Percentiles rank a stretch among this genome's conserved stretches.
Evolutionary conservation across 1,140 invertebrate genomes (phyloP).

Genomic region (Platorchestia sp.): DNA sequence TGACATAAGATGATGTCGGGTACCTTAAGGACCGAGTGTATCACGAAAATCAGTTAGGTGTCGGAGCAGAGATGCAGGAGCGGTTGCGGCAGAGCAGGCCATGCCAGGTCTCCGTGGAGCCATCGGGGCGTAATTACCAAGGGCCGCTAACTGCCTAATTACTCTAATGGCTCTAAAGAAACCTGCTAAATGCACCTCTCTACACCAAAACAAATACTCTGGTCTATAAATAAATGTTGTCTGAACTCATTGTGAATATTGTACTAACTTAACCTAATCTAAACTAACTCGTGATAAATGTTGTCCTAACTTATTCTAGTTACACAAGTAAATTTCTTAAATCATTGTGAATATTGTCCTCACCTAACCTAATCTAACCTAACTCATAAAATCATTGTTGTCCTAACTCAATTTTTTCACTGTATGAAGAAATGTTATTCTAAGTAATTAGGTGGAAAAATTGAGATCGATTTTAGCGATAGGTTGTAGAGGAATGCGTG

Average conservation of each 20-base stretch:
- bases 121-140: constrained; percentile 14
- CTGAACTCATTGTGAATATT: neutral
- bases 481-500: too few species aligned
- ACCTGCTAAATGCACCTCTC: neutral
- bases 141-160: constrained; percentile 13
- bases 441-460: too few species aligned
- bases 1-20: too few species aligned
- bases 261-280: neutral
- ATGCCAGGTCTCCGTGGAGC: neutral
- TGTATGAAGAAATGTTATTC: too few species aligned
- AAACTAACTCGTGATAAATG: neutral
- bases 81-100: neutral
- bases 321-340: neutral
- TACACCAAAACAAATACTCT: neutral
- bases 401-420: too few species aligned
- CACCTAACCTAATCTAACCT: too few species aligned
- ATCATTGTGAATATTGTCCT: too few species aligned
- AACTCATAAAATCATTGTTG: too few species aligned
- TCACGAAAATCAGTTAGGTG: too few species aligned
- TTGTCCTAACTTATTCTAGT: neutral
- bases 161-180: constrained; percentile 22
- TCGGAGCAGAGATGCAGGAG: neutral
- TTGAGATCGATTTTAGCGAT: too few species aligned
- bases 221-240: neutral
- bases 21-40: too few species aligned